Base-by-base conservation (phyloP, 2,113 vertebrate species). In the Ailuropoda melanoleuca region DNA sequence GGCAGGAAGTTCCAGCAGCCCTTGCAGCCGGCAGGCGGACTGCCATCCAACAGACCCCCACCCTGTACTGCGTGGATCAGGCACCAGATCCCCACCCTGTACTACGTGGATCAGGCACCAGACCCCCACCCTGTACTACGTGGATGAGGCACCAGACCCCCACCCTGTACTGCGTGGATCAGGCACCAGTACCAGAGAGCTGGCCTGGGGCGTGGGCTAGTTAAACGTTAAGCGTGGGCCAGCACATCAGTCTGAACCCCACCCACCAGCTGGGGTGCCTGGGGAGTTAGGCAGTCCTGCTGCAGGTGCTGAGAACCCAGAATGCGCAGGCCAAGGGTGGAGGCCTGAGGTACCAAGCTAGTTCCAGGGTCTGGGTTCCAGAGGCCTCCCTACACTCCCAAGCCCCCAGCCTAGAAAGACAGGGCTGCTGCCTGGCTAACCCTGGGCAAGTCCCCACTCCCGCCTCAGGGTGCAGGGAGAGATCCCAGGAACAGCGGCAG, bases 201-300 rank as follows among this genome's bases (percentile, higher is more conserved):
- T 15, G 60, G 43, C 83, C 60, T 0, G 2, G 88, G 75, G 18
- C 70, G 62, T 5, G 26, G 34, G 56, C 82, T 34, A 10, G 96
- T 89, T 84, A 93, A 91, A 89, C 10, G 68, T 94, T 87, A 87
- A 96, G 18, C 94, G 78, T 56, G 8, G 7, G 83, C 34, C 58
- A 48, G 77, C 88, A 62, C 62, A 43, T 34, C 60, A 21, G 1
- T 43, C 77, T 1, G 82, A 83, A 55, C 97, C 82, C 75, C 58
- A 93, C 88, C 95, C 26, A 53, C 37, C 23, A 29, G n/a, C 70
- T 37, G 26, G n/a, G 85, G 53, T 6, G 3, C 31, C 26, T 7
- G 17, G 43, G 43, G 62, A 96, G 60, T 78, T 15, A n/a, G 84
- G 55, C 4, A 31, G 46, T 62, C 68, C 93, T 34, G 72, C n/a